Evolutionary conservation across 2,113 vertebrate genomes (phyloP).

Genomic region (Rhegmatorhina hoffmannsi): DNA sequence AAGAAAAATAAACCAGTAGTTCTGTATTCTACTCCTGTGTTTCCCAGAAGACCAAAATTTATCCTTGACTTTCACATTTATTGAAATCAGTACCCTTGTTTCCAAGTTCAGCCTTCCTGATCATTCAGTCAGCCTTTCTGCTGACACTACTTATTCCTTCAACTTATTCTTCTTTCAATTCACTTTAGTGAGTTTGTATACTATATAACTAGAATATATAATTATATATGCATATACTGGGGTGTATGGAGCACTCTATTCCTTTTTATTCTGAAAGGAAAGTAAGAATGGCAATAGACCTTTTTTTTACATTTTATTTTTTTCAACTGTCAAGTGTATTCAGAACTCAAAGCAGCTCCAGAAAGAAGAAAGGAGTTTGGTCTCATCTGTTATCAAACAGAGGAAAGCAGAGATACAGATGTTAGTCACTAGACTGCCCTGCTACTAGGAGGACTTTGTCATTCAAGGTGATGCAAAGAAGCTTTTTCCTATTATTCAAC

Average conservation of each 20-base stretch:
- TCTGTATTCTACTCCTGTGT: neutral
- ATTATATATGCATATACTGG: neutral
- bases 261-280: neutral
- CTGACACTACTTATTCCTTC: neutral
- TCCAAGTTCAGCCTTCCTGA: neutral
- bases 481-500: neutral
- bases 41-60: neutral
- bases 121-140: neutral
- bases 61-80: neutral
- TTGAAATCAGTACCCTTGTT: neutral
- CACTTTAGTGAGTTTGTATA: neutral
- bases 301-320: neutral
- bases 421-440: neutral
- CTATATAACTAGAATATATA: neutral
- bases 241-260: neutral
- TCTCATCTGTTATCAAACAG: neutral
- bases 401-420: neutral
- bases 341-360: neutral
- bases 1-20: neutral
- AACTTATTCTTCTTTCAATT: neutral
- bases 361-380: neutral
- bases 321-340: neutral
- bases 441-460: neutral
- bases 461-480: neutral
- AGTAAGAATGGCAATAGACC: neutral